Evolutionary conservation across 2,113 vertebrate genomes (phyloP).

Genomic region (Leucoraja erinaceus): DNA sequence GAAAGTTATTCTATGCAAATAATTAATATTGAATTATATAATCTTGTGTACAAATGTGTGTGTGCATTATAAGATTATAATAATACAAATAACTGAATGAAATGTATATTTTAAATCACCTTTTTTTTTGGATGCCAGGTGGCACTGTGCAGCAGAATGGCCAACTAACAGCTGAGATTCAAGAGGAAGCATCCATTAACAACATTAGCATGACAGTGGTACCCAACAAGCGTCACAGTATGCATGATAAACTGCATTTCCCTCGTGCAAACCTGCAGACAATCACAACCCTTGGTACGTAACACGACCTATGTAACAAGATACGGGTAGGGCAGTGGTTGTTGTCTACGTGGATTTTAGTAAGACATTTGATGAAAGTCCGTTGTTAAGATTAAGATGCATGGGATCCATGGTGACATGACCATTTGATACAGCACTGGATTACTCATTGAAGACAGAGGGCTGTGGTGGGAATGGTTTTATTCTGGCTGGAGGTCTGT

Average conservation of each 20-base stretch:
- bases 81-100: not conserved
- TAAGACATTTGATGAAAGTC: too few species aligned
- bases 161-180: slow-evolving; percentile 82
- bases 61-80: not conserved
- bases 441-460: too few species aligned
- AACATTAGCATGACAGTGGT: slow-evolving; percentile 67
- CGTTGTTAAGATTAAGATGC: too few species aligned
- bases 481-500: too few species aligned
- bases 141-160: slow-evolving; percentile 79
- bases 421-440: too few species aligned
- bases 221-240: slow-evolving; percentile 77
- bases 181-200: slow-evolving; percentile 85
- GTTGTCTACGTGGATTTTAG: too few species aligned
- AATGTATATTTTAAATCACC: not conserved
- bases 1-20: not conserved
- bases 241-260: slow-evolving; percentile 80
- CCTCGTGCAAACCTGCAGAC: slow-evolving; percentile 75
- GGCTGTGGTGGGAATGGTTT: too few species aligned
- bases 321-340: too few species aligned
- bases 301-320: not conserved
- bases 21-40: not conserved
- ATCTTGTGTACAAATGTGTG: too few species aligned
- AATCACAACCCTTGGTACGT: slow-evolving; percentile 84
- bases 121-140: slow-evolving; percentile 53
- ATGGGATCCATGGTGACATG: too few species aligned